Evolutionary conservation across 1,140 invertebrate species (phyloP).

Genomic region (Pseudomyrmex cubaensis): DNA sequence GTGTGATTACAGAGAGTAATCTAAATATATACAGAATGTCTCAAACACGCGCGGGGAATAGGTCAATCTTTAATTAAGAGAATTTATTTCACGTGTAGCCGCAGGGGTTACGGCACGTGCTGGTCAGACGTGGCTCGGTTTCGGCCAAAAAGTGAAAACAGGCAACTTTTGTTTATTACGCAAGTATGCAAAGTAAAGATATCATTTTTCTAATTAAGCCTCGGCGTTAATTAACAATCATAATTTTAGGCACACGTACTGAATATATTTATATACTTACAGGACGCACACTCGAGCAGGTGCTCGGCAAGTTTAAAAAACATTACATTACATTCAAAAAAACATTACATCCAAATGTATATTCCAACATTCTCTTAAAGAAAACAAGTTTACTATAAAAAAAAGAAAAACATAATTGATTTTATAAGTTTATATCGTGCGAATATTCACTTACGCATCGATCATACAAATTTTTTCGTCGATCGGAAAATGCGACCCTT

Average conservation of each 20-base stretch:
- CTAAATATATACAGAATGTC: not conserved
- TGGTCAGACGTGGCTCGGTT: not conserved
- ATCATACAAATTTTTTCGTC: constrained; percentile 37
- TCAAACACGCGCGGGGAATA: not conserved
- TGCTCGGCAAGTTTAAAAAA: too few species aligned
- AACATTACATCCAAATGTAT: too few species aligned
- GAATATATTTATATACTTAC: too few species aligned
- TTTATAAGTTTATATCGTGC: too few species aligned
- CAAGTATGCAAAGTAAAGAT: constrained; percentile 4
- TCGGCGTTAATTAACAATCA: not conserved
- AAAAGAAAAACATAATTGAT: not conserved
- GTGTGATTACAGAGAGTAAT: constrained; percentile 15
- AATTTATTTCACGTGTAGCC: too few species aligned
- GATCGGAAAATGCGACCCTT: constrained; percentile 37
- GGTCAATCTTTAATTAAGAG: not conserved
- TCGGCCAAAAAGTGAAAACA: constrained; percentile 43
- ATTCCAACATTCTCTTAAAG: too few species aligned
- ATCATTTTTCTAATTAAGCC: constrained; percentile 36
- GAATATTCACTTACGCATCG: not conserved
- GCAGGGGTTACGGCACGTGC: not conserved
- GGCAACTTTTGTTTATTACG: constrained; percentile 17
- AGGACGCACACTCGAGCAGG: too few species aligned
- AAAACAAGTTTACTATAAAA: not conserved
- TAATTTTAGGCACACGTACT: not conserved
- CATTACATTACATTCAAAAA: too few species aligned